Percentiles rank a stretch among this genome's conserved stretches.
phyloP scores from a whole-genome alignment of 1,140 invertebrate genomes.

The Pseudachorutes palmiensis region DNA sequence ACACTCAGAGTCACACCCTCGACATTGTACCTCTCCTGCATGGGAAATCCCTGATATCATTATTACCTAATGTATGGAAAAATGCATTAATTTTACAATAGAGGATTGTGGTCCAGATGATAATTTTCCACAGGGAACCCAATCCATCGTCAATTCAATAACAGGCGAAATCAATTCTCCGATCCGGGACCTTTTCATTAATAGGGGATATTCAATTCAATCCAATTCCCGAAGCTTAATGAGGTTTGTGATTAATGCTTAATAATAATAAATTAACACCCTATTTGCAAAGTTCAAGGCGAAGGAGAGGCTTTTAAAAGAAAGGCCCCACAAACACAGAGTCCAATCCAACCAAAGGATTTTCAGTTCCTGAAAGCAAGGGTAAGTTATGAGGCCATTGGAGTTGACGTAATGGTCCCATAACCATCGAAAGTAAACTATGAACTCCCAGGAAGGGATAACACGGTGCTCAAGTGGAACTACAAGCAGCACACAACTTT shows the following conservation, averaged over 20 bases:
- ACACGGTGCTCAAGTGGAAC: not conserved
- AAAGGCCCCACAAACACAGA: not conserved
- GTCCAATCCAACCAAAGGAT: no score
- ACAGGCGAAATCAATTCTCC: not conserved
- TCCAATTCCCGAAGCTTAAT: no score
- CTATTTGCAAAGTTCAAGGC: no score
- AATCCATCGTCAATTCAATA: not conserved
- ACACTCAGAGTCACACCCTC: conserved; percentile 2
- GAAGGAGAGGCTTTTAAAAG: not conserved
- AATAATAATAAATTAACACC: no score
- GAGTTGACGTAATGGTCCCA: conserved; percentile 11
- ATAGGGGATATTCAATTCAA: no score
- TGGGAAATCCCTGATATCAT: not conserved
- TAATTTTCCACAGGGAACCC: not conserved
- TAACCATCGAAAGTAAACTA: conserved; percentile 13
- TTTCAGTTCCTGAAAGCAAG: not conserved
- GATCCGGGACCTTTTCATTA: not conserved
- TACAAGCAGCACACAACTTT: no score
- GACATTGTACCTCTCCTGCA: not conserved
- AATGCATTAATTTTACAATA: not conserved
- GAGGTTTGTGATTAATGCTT: no score
- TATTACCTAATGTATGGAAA: conserved; percentile 3
- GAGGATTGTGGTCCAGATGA: conserved; percentile 1
- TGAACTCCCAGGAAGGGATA: conserved; percentile 10
- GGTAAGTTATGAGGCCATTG: conserved; percentile 1